Evolutionary conservation across 2,113 vertebrate species (phyloP), one percentile per base, ranked within the genome.

Genomic region (Triplophysa rosa): DNA sequence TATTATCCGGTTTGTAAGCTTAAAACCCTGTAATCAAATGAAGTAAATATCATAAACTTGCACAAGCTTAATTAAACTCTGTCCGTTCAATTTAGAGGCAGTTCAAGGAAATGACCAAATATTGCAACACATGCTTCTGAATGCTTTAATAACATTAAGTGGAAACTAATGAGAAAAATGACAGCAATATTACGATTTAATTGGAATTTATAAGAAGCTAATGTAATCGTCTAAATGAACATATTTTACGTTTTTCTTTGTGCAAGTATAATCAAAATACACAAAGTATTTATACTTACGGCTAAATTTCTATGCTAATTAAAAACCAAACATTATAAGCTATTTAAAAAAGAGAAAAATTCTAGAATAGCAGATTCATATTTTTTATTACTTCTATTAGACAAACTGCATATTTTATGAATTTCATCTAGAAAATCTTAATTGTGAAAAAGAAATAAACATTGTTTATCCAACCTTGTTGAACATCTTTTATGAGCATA

Each of bases 241-340:
- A 86, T 79, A 85, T 88, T 89, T 91, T 67, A 85, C 83, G 86
- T 82, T 84, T 85, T 86, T 87, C 19, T 80, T 67, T 82, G 42
- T 77, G 77, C 82, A 79, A 85, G 87, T 64, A 85, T 82, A 87
- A 83, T 71, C 76, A 81, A 76, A 59, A 78, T 88, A 82, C 67
- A 59, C 14, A 49, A 76, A 69, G 69, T 72, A 67, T 80, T 82
- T 45, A 49, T 59, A 16, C 4, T 12, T 45, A 9, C 29, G 24
- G 21, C n/a, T 66, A 16, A 40, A 26, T 11, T 64, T 52, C 9
- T 45, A 4, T 65, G 11, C 64, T 26, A 65, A 47, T 64, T n/a
- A 61, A n/a, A 61, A 54, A 54, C 2, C 13, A 17, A 17, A 17
- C 17, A 54, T 19, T 6, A 54, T 54, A 0, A 17, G 49, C 4